phyloP scores from a whole-genome alignment of 2,113 vertebrate genomes.

The Ciconia maguari region DNA sequence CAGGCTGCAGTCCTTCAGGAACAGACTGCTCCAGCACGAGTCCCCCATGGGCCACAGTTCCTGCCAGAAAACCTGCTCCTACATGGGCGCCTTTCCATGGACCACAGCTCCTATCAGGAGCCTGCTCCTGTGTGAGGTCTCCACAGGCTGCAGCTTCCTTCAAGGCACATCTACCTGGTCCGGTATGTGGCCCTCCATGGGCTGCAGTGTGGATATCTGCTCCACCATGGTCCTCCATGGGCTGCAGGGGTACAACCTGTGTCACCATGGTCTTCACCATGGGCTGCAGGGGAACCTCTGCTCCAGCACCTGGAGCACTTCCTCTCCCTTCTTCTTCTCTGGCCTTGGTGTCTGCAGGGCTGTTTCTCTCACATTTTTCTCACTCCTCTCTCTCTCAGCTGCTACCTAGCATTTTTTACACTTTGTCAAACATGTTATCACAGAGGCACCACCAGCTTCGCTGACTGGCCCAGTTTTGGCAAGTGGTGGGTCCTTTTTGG shows the following conservation, averaged over 20 bases:
- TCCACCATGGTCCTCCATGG: not conserved
- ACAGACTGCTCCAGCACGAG: not conserved
- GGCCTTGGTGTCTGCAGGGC: not conserved
- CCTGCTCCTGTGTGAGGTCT: not conserved
- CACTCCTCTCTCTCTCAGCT: not conserved
- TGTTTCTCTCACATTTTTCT: not conserved
- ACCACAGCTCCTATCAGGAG: not conserved
- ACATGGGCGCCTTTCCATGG: not conserved
- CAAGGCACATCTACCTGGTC: not conserved
- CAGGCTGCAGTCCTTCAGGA: not conserved
- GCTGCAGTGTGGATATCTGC: not conserved
- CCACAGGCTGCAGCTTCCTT: not conserved
- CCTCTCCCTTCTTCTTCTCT: not conserved
- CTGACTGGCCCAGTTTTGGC: not conserved
- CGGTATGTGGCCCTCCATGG: not conserved
- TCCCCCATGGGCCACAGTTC: not conserved
- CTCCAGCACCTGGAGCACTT: not conserved
- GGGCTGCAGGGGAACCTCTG: not conserved
- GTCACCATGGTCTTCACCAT: not conserved
- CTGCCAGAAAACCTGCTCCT: not conserved
- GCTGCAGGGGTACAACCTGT: not conserved
- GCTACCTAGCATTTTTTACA: not conserved
- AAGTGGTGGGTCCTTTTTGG: not conserved
- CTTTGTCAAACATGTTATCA: not conserved
- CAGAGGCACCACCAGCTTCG: not conserved